Conservation (phyloP, 1,140 invertebrate species). For the Tetragnatha versicolor region DNA sequence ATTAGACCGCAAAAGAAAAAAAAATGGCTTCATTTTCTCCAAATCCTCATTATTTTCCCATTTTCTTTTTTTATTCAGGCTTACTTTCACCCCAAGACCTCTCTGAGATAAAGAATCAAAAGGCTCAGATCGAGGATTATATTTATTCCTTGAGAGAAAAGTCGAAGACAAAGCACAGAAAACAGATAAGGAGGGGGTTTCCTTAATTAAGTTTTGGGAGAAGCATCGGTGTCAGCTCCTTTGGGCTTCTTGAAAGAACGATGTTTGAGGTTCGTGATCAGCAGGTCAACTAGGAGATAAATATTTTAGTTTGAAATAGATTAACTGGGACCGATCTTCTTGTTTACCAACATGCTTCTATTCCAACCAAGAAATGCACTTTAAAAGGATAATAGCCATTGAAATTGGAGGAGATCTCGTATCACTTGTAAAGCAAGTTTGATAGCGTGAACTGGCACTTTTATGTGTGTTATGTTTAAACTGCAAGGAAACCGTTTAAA, state of each 20-base stretch:
- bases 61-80: background rate
- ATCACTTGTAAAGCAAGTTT: too few species aligned
- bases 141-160: constrained; percentile 22
- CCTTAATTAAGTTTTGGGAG: constrained; percentile 33
- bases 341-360: too few species aligned
- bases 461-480: too few species aligned
- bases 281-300: constrained; percentile 5
- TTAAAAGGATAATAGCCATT: too few species aligned
- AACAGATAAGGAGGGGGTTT: constrained; percentile 11
- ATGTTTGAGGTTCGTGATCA: constrained; percentile 34
- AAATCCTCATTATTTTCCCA: too few species aligned
- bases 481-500: too few species aligned
- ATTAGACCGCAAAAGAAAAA: too few species aligned
- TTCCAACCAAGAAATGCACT: too few species aligned
- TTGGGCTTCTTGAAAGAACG: background rate
- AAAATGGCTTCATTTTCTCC: too few species aligned
- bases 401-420: too few species aligned
- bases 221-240: constrained; percentile 36
- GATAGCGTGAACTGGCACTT: too few species aligned
- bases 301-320: constrained; percentile 2
- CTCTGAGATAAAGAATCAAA: background rate
- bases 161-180: background rate
- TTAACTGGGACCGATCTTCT: background rate
- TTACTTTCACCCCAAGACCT: background rate
- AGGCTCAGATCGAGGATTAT: background rate